Evolutionary conservation across 1,140 invertebrate genomes (phyloP), one percentile per base, ranked within the genome.

Genomic region (Drosophila athabasca): DNA sequence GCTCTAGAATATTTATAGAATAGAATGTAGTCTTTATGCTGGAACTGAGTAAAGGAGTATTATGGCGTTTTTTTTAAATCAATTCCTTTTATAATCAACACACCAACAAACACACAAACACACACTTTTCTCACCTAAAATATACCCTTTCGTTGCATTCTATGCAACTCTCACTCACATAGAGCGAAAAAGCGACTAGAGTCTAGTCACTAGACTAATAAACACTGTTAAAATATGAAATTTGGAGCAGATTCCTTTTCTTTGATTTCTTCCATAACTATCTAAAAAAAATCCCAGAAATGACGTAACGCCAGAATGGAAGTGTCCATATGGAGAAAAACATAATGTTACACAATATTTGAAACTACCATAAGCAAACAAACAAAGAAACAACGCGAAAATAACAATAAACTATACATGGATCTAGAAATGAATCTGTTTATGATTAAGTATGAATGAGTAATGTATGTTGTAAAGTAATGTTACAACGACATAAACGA

Each of bases 41-140:
- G 90, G 90, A 91, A 90, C 82, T 91, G 84, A 91, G 88, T 91
- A 91, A 91, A 90, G 89, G 91, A 91, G 90, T 91, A 91, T 91
- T 91, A 91, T 91, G 90, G 90, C 79, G 83, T 91, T 91, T 91
- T 91, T 88, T 80, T 82, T 62, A 80, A 71, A 45, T 68, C 64
- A 76, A 76, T 64, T 71, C n/a, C 49, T 69, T 74, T 66, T 50
- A 11, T 15, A 66, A 49, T 49, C 13, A 46, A 60, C 24, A 45
- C 62, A 45, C 17, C 17, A 19, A 19, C 17, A 19, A 19, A 19
- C 35, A 13, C 35, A 11, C 31, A 39, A 3, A 39, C 11, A 39
- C 9, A 35, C 19, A 19, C 61, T n/a, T 64, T 45, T 29, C 26
- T 35, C 13, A 35, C 26, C n/a, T 35, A 22, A 22, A n/a, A 60